Base-by-base conservation (phyloP, 2,113 vertebrate genomes). In the Strix aluco region DNA sequence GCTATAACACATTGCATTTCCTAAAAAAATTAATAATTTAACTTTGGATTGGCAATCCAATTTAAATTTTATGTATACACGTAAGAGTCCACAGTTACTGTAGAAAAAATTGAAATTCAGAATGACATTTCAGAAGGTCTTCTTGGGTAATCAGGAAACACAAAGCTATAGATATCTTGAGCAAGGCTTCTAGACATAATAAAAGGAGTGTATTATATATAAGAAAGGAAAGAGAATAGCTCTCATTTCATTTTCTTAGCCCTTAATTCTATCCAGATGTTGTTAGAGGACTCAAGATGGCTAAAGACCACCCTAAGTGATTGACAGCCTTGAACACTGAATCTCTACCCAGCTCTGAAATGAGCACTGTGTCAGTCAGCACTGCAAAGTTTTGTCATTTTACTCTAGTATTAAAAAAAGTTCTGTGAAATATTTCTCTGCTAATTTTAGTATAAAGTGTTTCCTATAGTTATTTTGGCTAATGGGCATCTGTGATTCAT, bases 401-500 rank as follows among this genome's bases (percentile, higher is more conserved):
- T 54, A 80, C 38, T 62, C n/a, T 47, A 46, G 14, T 30, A 65
- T 61, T 63, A 26, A 52, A 87, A 67, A 70, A 73, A 36, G 3
- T 38, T 70, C 36, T 72, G 13, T 7, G 15, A 73, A 86, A 55
- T 84, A 86, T 59, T 93, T 93, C 79, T 69, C 40, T 83, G 30
- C 78, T 89, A 52, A 52, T 90, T 96, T 91, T 93, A 95, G 52
- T 29, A 62, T 55, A 66, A 95, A 92, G 42, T 94, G 52, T 89
- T 95, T 92, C 62, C 92, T 74, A 82, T 57, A 92, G 80, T 65
- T 97, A 86, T 89, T 97, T 95, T 97, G 86, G 92, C 71, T 96
- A 95, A 93, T 88, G 71, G 94, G 26, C 88, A 95, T 95, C 91
- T 97, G 89, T 90, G 91, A 95, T 89, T 96, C 86, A 91, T 57